Percentiles rank a stretch among this genome's conserved stretches.
Evolutionary conservation across 1,140 invertebrate genomes (phyloP).

Genomic region (Alviniconcha marisindica): DNA sequence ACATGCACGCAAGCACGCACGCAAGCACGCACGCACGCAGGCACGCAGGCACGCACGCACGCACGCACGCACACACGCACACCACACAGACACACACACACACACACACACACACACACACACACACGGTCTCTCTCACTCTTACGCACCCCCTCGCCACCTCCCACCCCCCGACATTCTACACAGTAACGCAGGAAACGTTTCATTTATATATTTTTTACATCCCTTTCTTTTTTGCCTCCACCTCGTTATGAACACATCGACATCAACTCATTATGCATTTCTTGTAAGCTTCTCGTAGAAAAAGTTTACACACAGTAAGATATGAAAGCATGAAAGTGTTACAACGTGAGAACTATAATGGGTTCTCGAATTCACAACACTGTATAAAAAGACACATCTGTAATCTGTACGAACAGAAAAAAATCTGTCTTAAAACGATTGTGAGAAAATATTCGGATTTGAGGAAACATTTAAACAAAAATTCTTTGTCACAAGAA

Average conservation of each 20-base stretch:
- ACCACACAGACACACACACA: not conserved
- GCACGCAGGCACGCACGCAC: not conserved
- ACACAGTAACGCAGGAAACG: too few relatives aligned
- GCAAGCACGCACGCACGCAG: not conserved
- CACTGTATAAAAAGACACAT: too few relatives aligned
- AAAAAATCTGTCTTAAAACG: too few relatives aligned
- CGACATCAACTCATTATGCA: not conserved
- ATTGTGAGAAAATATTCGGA: too few relatives aligned
- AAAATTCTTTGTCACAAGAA: too few relatives aligned
- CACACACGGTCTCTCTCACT: not conserved
- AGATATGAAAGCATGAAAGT: too few relatives aligned
- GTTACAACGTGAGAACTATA: too few relatives aligned
- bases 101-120: not conserved
- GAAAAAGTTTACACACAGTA: not conserved
- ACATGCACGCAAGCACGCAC: not conserved
- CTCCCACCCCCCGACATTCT: too few relatives aligned
- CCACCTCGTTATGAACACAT: not conserved
- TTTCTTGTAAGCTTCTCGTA: not conserved
- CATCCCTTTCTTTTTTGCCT: not conserved
- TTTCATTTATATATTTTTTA: not conserved
- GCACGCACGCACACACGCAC: not conserved
- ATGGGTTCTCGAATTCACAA: too few relatives aligned
- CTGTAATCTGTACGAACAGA: too few relatives aligned
- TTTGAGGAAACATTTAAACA: too few relatives aligned
- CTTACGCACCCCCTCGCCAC: too few relatives aligned